Conservation (phyloP, 2,113 vertebrate genomes). For the Gulo gulo region DNA sequence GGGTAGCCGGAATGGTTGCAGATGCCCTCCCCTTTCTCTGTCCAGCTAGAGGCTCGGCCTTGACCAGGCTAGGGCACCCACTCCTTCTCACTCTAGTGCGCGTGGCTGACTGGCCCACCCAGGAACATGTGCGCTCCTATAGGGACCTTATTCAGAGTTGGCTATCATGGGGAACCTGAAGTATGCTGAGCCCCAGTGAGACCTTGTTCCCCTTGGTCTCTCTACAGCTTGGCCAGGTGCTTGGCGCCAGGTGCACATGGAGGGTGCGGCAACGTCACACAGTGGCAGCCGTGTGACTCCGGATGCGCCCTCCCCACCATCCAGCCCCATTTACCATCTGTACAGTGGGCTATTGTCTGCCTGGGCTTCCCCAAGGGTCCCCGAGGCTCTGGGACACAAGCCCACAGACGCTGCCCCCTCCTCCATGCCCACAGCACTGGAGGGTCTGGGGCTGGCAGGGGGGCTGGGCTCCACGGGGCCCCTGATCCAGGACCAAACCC, state of each 20-base stretch:
- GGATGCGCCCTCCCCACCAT: not conserved
- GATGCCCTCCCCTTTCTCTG: not conserved
- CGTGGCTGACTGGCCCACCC: not conserved
- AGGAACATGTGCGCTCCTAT: not conserved
- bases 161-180: not conserved
- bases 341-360: not conserved
- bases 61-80: not conserved
- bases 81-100: not conserved
- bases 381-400: not conserved
- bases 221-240: not conserved
- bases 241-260: not conserved
- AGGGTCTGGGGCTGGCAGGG: rapidly evolving
- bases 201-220: not conserved
- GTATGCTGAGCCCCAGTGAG: not conserved
- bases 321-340: not conserved
- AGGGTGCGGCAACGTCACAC: rapidly evolving
- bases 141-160: not conserved
- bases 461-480: rapidly evolving
- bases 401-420: not conserved
- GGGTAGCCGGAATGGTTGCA: not conserved
- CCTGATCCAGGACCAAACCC: not conserved
- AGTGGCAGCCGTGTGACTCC: not conserved
- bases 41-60: not conserved
- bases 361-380: not conserved
- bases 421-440: not conserved